Evolutionary conservation across 2,888 invertebrate genomes (phyloP).

Genomic region (Asteroscopus sphinx): DNA sequence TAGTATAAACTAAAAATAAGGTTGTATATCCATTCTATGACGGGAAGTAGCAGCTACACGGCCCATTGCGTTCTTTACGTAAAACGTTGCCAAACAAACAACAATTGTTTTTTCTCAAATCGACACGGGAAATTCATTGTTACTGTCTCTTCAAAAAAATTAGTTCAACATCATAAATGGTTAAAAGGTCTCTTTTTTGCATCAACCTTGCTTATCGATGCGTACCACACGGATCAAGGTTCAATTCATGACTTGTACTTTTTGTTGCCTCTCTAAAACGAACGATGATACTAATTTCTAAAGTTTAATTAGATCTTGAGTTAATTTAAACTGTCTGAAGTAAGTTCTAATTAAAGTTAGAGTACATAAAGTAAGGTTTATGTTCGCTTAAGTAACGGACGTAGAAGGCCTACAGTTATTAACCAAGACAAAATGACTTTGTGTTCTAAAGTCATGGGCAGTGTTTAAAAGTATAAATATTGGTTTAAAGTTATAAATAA

Average conservation of each 20-base stretch:
- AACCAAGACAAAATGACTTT: conserved; percentile 16
- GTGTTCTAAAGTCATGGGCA: conserved; percentile 4
- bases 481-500: too few species aligned
- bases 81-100: too few species aligned
- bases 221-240: conserved; percentile 33
- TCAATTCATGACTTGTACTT: conserved; percentile 23
- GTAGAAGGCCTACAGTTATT: conserved; percentile 12
- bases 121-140: conserved; percentile 21
- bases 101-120: conserved; percentile 25
- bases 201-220: conserved; percentile 21
- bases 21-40: too few species aligned
- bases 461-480: background rate
- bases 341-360: conserved; percentile 44
- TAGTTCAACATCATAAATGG: conserved; percentile 8
- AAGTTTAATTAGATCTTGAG: conserved; percentile 48
- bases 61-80: too few species aligned
- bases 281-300: conserved; percentile 35
- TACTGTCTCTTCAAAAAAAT: conserved; percentile 27
- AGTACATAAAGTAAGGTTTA: conserved; percentile 23
- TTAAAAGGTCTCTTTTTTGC: conserved; percentile 28
- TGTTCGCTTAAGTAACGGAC: conserved; percentile 19
- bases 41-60: too few species aligned
- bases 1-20: too few species aligned
- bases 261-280: conserved; percentile 12
- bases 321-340: conserved; percentile 40